A percentile compares a stretch with the other conserved stretches of the same genome.
phyloP scores from a whole-genome alignment of 2,113 vertebrate species.

The Zosterops borbonicus region DNA sequence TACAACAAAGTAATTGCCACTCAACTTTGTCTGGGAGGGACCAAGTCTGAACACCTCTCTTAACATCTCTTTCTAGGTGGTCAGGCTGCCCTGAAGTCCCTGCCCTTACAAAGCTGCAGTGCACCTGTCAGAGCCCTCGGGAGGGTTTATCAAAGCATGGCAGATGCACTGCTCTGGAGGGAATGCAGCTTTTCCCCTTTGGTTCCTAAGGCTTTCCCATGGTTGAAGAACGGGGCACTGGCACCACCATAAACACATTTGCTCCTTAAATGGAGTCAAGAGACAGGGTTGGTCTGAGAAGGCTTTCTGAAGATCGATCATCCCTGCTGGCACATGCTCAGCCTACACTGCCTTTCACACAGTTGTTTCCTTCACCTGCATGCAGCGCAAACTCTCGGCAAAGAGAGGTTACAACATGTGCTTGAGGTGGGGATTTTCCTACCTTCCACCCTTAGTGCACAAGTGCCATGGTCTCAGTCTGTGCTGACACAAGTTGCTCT shows the following conservation, averaged over 20 bases:
- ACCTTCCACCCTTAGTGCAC: fast-evolving
- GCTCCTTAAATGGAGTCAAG: fast-evolving
- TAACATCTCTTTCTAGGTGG: neutral
- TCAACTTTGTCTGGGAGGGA: neutral
- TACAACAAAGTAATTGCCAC: neutral
- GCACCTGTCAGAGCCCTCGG: fast-evolving
- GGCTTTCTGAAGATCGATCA: neutral
- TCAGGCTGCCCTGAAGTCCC: neutral
- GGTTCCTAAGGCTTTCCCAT: neutral
- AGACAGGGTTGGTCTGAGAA: neutral
- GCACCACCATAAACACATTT: neutral
- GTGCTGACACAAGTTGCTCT: neutral
- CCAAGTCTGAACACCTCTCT: neutral
- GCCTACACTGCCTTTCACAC: neutral
- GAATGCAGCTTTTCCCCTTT: neutral
- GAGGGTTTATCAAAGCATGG: neutral
- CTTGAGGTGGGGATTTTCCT: neutral
- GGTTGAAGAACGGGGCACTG: neutral
- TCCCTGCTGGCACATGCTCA: neutral
- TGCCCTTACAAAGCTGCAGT: neutral
- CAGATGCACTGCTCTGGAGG: neutral
- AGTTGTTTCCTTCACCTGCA: neutral
- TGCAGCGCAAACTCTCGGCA: neutral
- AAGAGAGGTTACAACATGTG: neutral
- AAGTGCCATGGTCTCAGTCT: neutral